Base-by-base conservation (phyloP, 1,140 invertebrate species). In the Portunus trituberculatus region DNA sequence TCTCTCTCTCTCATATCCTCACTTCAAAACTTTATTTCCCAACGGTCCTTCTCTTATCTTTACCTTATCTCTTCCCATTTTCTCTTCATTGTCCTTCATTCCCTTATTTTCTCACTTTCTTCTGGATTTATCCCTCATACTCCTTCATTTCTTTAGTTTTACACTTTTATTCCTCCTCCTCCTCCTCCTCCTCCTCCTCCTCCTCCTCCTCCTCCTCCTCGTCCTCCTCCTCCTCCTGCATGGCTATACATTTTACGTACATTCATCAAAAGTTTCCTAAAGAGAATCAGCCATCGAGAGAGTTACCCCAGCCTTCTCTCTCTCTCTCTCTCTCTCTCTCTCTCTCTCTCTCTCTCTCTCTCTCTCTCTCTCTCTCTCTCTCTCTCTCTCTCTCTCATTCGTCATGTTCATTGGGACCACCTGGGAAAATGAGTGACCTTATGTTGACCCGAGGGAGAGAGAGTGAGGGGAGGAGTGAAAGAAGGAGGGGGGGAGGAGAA, bases 201-300 rank as follows among this genome's bases (percentile, higher is more conserved):
- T 76, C 20, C 67, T 76, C 59, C 59, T 76, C 59, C 59, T 76
- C 59, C 59, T 76, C 59, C 59, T 76, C 59, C 59, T 76, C 48
- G 6, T 52, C 48, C 48, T 52, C 14, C 48, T 52, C 48, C 48
- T 52, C 48, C 48, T 52, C 6, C 6, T 52, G 48, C 48, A n/a
- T n/a, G n/a, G n/a, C n/a, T n/a, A 8, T 76, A 12, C 67, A 76
- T 76, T 76, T 76, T 76, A 2, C 67, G 20, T 76, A 76, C 67
- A 25, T 76, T 76, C 25, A 76, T 76, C 67, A n/a, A 76, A 76
- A 76, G 67, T 76, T 76, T 76, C 67, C 67, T 76, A 76, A 76
- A 76, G 67, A 76, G 67, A 1, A 25, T 25, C 1, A 25, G 25
- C 1, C 6, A n/a, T n/a, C 1, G 6, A 20, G n/a, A 76, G 25